These are phyloP conservation scores for Coptodon rendalli DNA, from an alignment of 2,113 vertebrate genomes.

Conservation along the genomic window DNA sequence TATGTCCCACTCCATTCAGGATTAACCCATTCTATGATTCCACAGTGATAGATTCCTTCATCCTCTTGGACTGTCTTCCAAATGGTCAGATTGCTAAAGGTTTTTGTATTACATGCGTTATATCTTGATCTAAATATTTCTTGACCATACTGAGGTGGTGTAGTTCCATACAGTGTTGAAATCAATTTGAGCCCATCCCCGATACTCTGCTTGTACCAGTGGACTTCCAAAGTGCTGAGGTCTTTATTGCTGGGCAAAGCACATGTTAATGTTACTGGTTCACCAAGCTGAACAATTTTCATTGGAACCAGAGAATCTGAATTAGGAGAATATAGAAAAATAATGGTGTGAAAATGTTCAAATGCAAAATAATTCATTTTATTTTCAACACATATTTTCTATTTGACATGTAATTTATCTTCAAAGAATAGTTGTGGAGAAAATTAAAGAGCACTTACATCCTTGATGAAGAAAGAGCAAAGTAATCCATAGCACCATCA, in stretches of 20 bases:
- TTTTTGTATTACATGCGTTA: rapidly evolving
- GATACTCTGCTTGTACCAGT: not conserved
- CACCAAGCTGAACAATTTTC: not conserved
- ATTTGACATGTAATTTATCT: not conserved
- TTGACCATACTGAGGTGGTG: not conserved
- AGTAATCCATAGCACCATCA: not conserved
- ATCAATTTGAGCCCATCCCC: rapidly evolving
- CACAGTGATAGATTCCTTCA: not conserved
- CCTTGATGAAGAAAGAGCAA: not conserved
- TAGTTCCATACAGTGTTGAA: not conserved
- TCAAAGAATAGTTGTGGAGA: not conserved
- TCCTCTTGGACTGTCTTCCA: not conserved
- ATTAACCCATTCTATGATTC: not conserved
- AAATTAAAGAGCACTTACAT: not conserved
- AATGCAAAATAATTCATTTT: not conserved
- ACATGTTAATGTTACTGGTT: rapidly evolving
- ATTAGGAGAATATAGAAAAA: not conserved
- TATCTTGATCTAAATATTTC: not conserved
- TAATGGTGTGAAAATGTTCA: not conserved
- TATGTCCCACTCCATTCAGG: not conserved
- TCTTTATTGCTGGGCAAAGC: not conserved
- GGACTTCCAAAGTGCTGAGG: not conserved
- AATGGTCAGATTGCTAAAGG: not conserved
- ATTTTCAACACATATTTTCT: not conserved
- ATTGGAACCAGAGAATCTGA: not conserved